Base-by-base conservation (phyloP, 2,888 invertebrate species). In the Patella depressa region DNA sequence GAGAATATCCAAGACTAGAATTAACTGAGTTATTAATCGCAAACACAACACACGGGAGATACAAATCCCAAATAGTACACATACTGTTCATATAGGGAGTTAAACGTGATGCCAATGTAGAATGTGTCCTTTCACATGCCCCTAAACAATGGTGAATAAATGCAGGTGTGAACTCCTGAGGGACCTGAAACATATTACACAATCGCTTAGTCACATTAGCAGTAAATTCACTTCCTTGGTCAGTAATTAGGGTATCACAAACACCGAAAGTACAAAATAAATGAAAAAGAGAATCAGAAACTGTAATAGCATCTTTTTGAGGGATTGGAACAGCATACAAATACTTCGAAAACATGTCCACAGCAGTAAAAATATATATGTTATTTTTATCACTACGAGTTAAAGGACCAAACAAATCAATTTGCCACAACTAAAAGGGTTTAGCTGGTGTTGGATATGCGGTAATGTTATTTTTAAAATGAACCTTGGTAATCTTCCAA, bases 71-170 rank as follows among this genome's bases (percentile, higher is more conserved):
- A 19, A 72, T 71, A 24, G 34, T 65, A 15, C 70, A 57, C 14
- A 59, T 57, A 17, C 34, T 55, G 57, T 78, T 17, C 70, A 81
- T 69, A 55, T 78, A 81, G 11, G 78, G 78, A 5, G 79, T 80
- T 2, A 81, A 53, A 15, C 73, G 73, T 55, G 76, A 79, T 12
- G 79, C 77, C n/a, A 78, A n/a, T 59, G 75, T 76, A 14, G 71
- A 24, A 57, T 81, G 81, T 53, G 77, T 74, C 14, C 78, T 74
- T 70, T 81, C 77, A 71, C 76, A 79, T 14, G 79, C 79, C 15
- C 77, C 79, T 69, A 81, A 69, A 53, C 81, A 81, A 55, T 80
- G 77, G 55, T 81, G 81, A 29, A 74, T 72, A 17, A 72, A 74
- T 19, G 71, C 65, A 17, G 79, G 79, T 12, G 76, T 76, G 29